Evolutionary conservation across 1,140 invertebrate genomes (phyloP).

Genomic region (Wasmannia auropunctata): DNA sequence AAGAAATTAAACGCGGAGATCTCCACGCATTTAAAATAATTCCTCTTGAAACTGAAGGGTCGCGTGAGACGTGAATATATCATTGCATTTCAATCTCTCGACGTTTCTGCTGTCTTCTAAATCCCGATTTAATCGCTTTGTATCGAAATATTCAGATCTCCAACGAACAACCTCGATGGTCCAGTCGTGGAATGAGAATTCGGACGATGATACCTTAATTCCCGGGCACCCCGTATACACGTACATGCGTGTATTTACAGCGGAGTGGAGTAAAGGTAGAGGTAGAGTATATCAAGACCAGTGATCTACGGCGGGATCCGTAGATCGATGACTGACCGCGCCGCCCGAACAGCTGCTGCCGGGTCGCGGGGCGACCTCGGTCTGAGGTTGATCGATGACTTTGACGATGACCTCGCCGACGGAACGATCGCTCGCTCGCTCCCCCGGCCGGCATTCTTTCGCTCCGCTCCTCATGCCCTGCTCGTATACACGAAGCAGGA

Average conservation of each 20-base stretch:
- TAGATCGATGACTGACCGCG: constrained; percentile 82
- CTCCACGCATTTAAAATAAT: neutral
- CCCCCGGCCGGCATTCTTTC: constrained; percentile 71
- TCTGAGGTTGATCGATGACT: constrained; percentile 82
- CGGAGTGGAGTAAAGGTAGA: constrained; percentile 30
- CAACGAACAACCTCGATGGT: neutral
- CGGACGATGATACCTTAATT: constrained; percentile 44
- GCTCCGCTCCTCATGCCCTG: constrained; percentile 57
- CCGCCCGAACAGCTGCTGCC: constrained; percentile 79
- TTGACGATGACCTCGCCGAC: constrained; percentile 78
- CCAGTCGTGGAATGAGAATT: neutral
- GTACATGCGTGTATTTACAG: neutral
- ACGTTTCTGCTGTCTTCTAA: neutral
- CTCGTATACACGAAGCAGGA: constrained; percentile 58
- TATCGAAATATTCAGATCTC: neutral
- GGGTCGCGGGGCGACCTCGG: constrained; percentile 77
- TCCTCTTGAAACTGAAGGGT: neutral
- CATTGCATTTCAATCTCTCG: neutral
- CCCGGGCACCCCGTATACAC: neutral
- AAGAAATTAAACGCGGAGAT: neutral
- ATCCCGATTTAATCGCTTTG: neutral
- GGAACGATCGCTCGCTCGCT: constrained; percentile 66
- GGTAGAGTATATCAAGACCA: constrained; percentile 71
- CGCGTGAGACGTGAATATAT: neutral
- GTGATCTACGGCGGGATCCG: constrained; percentile 79